These are phyloP conservation scores for Empis livida DNA, from an alignment of 2,888 invertebrate genomes.

Conservation along the genomic window DNA sequence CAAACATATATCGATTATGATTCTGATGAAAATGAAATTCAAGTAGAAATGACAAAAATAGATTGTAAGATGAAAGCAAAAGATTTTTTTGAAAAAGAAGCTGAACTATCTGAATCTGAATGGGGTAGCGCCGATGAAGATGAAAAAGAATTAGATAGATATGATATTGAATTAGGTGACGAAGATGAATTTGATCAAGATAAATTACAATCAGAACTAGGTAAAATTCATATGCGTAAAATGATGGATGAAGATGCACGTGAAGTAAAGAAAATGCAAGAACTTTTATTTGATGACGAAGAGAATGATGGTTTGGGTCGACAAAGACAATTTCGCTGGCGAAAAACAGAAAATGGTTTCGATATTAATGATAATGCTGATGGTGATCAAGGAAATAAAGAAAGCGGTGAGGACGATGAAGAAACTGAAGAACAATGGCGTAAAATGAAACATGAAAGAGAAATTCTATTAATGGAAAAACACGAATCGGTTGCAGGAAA, in stretches of 20 bases:
- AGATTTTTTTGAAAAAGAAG: slow-evolving; percentile 80
- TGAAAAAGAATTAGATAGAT: slow-evolving; percentile 60
- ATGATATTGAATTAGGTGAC: slow-evolving; percentile 78
- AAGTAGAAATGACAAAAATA: slow-evolving; percentile 28
- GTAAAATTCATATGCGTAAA: slow-evolving; percentile 74
- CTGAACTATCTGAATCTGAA: slow-evolving; percentile 83
- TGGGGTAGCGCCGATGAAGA: slow-evolving; percentile 84
- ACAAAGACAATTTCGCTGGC: slow-evolving; percentile 76
- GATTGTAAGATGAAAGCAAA: slow-evolving; percentile 37
- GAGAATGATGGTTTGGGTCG: slow-evolving; percentile 64
- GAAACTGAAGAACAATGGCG: slow-evolving; percentile 72
- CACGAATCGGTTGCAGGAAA: slow-evolving; percentile 10
- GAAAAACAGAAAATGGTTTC: slow-evolving; percentile 49
- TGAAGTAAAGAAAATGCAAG: slow-evolving; percentile 71
- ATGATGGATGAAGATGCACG: slow-evolving; percentile 78
- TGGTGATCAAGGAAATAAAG: slow-evolving; percentile 35
- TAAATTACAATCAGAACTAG: slow-evolving; percentile 64
- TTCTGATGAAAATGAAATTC: slow-evolving; percentile 71
- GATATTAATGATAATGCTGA: slow-evolving; percentile 26
- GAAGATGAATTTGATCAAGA: slow-evolving; percentile 69
- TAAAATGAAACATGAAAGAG: slow-evolving; percentile 64
- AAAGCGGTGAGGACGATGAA: slow-evolving; percentile 51
- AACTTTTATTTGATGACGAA: slow-evolving; percentile 80
- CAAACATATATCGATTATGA: slow-evolving; percentile 54
- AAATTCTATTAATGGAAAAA: slow-evolving; percentile 51